Base-by-base conservation (phyloP, 2,113 vertebrate species). In the Marmota monax region DNA sequence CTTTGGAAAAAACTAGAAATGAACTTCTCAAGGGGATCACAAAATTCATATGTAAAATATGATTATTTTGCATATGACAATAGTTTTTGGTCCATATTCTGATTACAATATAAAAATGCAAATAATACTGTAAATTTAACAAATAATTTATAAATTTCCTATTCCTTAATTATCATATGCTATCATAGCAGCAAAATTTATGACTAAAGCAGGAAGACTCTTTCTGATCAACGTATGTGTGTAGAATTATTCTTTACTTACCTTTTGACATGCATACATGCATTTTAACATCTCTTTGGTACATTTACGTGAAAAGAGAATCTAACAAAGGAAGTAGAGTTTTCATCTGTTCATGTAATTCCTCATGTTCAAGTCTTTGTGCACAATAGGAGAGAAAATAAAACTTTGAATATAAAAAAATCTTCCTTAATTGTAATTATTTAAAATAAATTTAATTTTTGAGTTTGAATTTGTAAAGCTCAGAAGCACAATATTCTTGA, bases 381-480 rank as follows among this genome's bases (percentile, higher is more conserved):
- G 29, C 80, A 37, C 10, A 88, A 63, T 92, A 27, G 0, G 2
- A 83, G 29, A 67, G 10, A 85, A 23, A 92, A 90, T 65, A 91
- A 56, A 34, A 72, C 34, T 90, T 85, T 90, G 45, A 90, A 65
- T 91, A 70, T 73, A 88, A 88, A 87, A 83, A 74, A 45, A 34
- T 45, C 3, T 83, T 92, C 23, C 34, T 39, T 74, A 86, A 78
- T 88, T 87, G 73, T 79, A 84, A 25, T 95, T 76, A 89, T 96
- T 94, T n/a, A 85, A 78, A 73, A 34, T 86, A 8, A 61, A 88
- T 48, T 93, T 88, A 79, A 80, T 45, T 92, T 80, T 90, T 76
- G 17, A 61, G 17, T 87, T 86, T 74, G 7, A 58, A 4, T 84
- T 74, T 88, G 25, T 39, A 92, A 86, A 85, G 9, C 45, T 72